phyloP scores from a whole-genome alignment of 2,113 vertebrate species.

The Paratilapia polleni region DNA sequence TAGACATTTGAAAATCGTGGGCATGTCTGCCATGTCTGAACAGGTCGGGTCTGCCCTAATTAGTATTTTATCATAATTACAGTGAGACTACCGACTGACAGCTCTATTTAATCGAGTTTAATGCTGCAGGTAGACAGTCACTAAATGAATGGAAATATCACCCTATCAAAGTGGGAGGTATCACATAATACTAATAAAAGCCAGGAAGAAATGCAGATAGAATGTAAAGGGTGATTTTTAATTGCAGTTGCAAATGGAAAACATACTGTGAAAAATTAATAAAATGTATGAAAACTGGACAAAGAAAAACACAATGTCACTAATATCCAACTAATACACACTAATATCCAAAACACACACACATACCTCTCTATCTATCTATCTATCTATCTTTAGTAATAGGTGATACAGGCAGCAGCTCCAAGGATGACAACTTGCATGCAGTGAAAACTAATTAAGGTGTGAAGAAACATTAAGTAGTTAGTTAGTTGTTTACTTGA shows the following conservation, averaged over 20 bases:
- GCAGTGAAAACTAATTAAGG: slow-evolving; percentile 1
- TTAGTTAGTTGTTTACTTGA: neutral
- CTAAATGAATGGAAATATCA: slow-evolving; percentile 29
- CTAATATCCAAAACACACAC: no score
- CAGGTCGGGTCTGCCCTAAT: slow-evolving; percentile 67
- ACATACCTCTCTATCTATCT: no score
- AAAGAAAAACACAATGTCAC: neutral
- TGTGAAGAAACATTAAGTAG: neutral
- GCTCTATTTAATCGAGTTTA: slow-evolving; percentile 64
- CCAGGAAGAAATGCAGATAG: neutral
- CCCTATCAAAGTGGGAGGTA: slow-evolving; percentile 3
- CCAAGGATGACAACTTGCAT: neutral
- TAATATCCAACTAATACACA: no score
- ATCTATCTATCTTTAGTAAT: no score
- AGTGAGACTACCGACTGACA: slow-evolving; percentile 59
- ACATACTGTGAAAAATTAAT: neutral
- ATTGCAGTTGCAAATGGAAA: neutral
- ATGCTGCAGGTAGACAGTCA: slow-evolving; percentile 33
- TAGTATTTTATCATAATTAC: slow-evolving; percentile 77
- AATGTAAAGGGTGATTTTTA: neutral
- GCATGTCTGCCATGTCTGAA: slow-evolving; percentile 66
- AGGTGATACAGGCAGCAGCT: no score
- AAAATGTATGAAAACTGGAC: neutral
- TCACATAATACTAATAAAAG: neutral
- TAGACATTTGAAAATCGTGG: slow-evolving; percentile 59